A percentile compares a stretch with the other conserved stretches of the same genome.
Conservation (phyloP, 2,113 vertebrate species). For the Colistium nudipinnis region DNA sequence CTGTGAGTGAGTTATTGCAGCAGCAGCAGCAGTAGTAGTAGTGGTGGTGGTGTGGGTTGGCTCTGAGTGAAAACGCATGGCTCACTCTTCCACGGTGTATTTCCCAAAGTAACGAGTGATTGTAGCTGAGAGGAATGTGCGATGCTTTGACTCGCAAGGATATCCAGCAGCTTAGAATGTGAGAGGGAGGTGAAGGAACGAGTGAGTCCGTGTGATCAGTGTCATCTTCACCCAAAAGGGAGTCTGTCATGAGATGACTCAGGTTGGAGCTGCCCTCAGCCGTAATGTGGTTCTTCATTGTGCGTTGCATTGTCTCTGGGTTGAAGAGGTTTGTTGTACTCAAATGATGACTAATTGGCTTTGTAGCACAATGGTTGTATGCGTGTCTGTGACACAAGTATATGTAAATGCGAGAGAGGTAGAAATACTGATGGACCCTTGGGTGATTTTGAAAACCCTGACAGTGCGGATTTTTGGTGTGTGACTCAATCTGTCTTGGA, state of each 20-base stretch:
- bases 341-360: constrained; percentile 53
- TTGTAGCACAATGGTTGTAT: constrained; percentile 55
- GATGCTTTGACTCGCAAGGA: constrained; percentile 35
- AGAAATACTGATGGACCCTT: background rate
- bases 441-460: background rate
- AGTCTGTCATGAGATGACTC: constrained; percentile 2
- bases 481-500: background rate
- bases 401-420: background rate
- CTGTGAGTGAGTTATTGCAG: background rate
- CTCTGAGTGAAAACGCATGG: too few species aligned
- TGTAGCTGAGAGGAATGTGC: constrained; percentile 44
- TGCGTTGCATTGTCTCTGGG: constrained; percentile 43
- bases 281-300: constrained; percentile 21
- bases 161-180: constrained; percentile 58
- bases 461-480: constrained; percentile 24
- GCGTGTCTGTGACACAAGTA: constrained; percentile 9
- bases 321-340: constrained; percentile 61
- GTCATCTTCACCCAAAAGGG: background rate
- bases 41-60: too few species aligned
- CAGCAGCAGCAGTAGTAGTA: too few species aligned
- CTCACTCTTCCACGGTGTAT: background rate
- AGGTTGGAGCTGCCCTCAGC: constrained; percentile 36
- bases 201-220: constrained; percentile 16
- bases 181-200: background rate
- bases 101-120: constrained; percentile 20